phyloP scores from a whole-genome alignment of 2,888 invertebrate genomes.

The Erebia ligea region DNA sequence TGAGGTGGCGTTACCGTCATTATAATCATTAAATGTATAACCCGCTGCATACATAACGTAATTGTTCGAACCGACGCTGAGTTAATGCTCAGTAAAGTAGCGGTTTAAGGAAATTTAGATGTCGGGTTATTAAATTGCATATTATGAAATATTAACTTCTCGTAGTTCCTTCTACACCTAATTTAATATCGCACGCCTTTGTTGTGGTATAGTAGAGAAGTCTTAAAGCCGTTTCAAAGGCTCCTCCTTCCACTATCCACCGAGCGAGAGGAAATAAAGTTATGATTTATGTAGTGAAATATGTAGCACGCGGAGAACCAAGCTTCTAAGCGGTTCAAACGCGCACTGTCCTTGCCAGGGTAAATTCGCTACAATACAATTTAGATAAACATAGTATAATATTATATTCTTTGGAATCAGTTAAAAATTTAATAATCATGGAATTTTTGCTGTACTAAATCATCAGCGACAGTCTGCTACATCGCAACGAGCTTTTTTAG shows the following conservation, averaged over 20 bases:
- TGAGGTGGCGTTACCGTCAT: slow-evolving; percentile 57
- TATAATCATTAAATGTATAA: slow-evolving; percentile 46
- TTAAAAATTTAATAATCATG: not conserved
- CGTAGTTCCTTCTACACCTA: slow-evolving; percentile 62
- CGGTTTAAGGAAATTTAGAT: slow-evolving; percentile 23
- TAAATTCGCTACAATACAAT: slow-evolving; percentile 65
- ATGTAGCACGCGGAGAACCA: slow-evolving; percentile 64
- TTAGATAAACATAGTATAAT: slow-evolving; percentile 30
- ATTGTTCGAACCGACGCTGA: slow-evolving; percentile 22
- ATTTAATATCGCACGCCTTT: slow-evolving; percentile 77
- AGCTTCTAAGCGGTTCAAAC: slow-evolving; percentile 57
- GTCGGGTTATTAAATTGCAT: slow-evolving; percentile 32
- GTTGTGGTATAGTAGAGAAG: slow-evolving; percentile 69
- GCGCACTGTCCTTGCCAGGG: slow-evolving; percentile 64
- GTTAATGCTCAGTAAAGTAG: slow-evolving; percentile 25
- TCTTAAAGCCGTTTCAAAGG: slow-evolving; percentile 79
- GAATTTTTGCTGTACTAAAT: not conserved
- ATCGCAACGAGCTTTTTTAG: not conserved
- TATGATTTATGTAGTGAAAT: slow-evolving; percentile 82
- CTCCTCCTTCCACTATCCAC: slow-evolving; percentile 66
- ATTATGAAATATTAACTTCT: slow-evolving; percentile 46
- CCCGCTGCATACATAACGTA: slow-evolving; percentile 28
- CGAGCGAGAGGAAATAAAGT: slow-evolving; percentile 81
- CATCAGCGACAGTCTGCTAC: not conserved
- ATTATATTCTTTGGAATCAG: not conserved